Evolutionary conservation across 2,888 invertebrate genomes (phyloP), one percentile per base, ranked within the genome.

Genomic region (Conomelus anceps): DNA sequence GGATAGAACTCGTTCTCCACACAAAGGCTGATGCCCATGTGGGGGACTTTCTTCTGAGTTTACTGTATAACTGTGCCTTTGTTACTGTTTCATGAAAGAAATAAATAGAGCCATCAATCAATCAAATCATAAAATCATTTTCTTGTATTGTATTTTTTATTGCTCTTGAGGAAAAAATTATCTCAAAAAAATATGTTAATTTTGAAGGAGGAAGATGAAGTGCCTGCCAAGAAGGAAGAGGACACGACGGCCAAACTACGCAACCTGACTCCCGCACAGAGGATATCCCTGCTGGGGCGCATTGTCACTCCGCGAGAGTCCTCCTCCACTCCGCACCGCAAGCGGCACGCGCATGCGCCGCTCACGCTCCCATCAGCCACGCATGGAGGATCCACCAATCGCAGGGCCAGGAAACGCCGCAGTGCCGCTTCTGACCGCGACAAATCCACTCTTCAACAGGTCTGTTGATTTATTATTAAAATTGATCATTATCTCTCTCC

Each of bases 261-360:
- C n/a, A 91, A 88, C 29, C 89, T 92, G 85, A 90, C 91, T 22
- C 91, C 91, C 11, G 88, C 90, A 20, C 91, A 92, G 63, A 90
- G 91, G 85, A 90, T 91, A 63, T 90, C 91, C n/a, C 91, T 92
- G 22, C 90, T 92, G 23, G 90, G 91, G 17, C 91, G 91, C 88
- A 86, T 92, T 13, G 90, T 91, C 13, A 89, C 88, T 86, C 63
- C 89, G 9, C 89, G 26, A 22, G 89, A 24, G 87, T 24, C 89
- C 11, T 1, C 63, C 0, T 1, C 34, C 1, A 1, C 34, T 9
- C 85, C 88, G 11, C 84, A 89, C 22, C 91, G 91, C 17, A 91
- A 91, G 86, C 89, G 91, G 13, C 89, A 89, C 86, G 89, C 90
- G 9, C 84, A n/a, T 84, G 87, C 13, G 87, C 84, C 22, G 88